Evolutionary conservation across 2,113 vertebrate species (phyloP), one percentile per base, ranked within the genome.

Genomic region (Trogon surrucura): DNA sequence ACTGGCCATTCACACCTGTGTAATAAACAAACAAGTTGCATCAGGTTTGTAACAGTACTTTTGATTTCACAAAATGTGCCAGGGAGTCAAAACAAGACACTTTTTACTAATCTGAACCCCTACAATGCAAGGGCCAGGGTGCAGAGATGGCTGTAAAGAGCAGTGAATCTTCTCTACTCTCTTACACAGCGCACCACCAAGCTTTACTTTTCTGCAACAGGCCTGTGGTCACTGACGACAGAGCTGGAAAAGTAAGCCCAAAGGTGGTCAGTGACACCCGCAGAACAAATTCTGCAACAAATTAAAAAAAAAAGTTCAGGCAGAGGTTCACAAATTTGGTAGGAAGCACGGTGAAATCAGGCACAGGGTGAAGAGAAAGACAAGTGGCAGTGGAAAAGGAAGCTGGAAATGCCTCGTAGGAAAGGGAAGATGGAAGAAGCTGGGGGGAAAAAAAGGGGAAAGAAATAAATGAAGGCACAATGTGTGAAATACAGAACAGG

Each of bases 21-120:
- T 48, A 95, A 95, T 86, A 89, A 58, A 93, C 44, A 71, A 77
- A 72, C 90, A 96, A 88, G 95, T 95, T 97, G 91, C 93, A 92
- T 85, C 93, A 95, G 47, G 80, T 91, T 80, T 79, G 87, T 89
- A 91, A 94, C 91, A 91, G 91, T 44, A 84, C 70, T 78, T 71
- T 11, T 85, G 77, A 94, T 95, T 92, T 94, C 92, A 86, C 83
- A 95, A 95, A 95, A 91, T 2, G 0, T 7, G 0, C 9, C 80
- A 70, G 26, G 60, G 81, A 89, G 67, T 89, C 87, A 80, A 93
- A 91, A 48, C 87, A 94, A 90, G 67, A 13, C 27, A 66, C 13
- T 79, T 91, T 84, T 53, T 88, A 44, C 56, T 58, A 66, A 88
- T 38, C 38, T 64, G 64, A 92, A 77, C 45, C 57, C 54, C 19